Evolutionary conservation across 2,797 vertebrate species (phyloP).

Genomic region (Smutsia gigantea): DNA sequence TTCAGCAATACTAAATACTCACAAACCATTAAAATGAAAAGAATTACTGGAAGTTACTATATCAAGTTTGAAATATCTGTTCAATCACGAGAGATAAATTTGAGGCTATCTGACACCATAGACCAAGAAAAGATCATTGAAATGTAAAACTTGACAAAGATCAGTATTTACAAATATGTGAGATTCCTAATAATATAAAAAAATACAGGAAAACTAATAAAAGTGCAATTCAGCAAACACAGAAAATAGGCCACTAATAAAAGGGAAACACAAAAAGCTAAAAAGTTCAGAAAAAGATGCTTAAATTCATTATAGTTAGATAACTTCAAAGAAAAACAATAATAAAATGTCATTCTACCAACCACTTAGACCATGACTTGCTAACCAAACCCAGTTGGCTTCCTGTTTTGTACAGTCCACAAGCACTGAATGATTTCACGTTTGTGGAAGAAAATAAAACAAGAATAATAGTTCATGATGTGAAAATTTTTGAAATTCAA

Average conservation of each 20-base stretch:
- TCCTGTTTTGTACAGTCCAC: neutral
- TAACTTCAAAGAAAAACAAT: neutral
- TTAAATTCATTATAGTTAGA: neutral
- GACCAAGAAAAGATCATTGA: neutral
- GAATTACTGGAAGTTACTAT: neutral
- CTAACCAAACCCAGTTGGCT: neutral
- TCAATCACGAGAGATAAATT: neutral
- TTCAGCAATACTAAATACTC: neutral
- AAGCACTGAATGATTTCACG: neutral
- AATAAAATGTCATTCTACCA: neutral
- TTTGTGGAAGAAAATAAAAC: neutral
- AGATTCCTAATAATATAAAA: neutral
- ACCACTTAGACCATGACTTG: neutral
- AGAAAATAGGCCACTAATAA: neutral
- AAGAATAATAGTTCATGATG: neutral
- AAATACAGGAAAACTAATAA: neutral
- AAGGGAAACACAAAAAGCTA: neutral
- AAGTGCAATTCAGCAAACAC: neutral
- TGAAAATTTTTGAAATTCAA: neutral
- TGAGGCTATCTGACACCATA: neutral
- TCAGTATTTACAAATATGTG: neutral
- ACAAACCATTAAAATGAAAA: neutral
- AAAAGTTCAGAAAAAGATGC: neutral
- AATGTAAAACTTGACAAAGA: neutral
- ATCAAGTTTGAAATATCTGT: neutral